Evolutionary conservation across 2,113 vertebrate genomes (phyloP), one percentile per base, ranked within the genome.

Genomic region (Galbula dea): DNA sequence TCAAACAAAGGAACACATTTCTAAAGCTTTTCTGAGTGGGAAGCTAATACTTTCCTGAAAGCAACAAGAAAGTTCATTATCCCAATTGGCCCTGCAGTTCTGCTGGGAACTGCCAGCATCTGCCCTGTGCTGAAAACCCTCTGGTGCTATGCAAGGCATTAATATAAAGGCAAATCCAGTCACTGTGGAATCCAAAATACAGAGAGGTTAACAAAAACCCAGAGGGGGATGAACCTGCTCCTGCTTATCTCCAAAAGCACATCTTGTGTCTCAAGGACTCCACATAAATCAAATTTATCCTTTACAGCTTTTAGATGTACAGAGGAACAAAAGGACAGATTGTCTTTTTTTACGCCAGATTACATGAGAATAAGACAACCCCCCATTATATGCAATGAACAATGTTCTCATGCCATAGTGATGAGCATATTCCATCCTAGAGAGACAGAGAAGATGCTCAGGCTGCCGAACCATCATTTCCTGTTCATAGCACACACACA

Each of bases 361-460:
- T 94, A 96, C 91, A 91, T n/a, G 73, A 91, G 68, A 95, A 77
- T 71, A 91, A 75, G 82, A 94, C 95, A 96, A 94, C 79, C 85
- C 87, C 59, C 82, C 79, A 94, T 93, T 94, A 86, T 77, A 49
- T 17, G 24, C 1, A 1, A 63, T 59, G 83, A 93, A 94, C 84
- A 94, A 87, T 83, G 79, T 49, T 80, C 82, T 92, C 89, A 71
- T 75, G 93, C 87, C 89, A 92, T 68, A 74, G 51, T 77, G 89
- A 94, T 71, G 93, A 90, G 91, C 88, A 89, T 92, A 94, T 93
- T 91, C 87, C 82, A 63, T 71, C 39, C 77, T 22, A 51, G 84
- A 93, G 55, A 92, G 51, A 69, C 74, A 89, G 63, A 54, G 59
- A 83, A 79, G 75, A 89, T 71, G 72, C 85, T 91, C 79, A 74